Evolutionary conservation across 2,888 invertebrate genomes (phyloP).

Genomic region (Anoncus sp.): DNA sequence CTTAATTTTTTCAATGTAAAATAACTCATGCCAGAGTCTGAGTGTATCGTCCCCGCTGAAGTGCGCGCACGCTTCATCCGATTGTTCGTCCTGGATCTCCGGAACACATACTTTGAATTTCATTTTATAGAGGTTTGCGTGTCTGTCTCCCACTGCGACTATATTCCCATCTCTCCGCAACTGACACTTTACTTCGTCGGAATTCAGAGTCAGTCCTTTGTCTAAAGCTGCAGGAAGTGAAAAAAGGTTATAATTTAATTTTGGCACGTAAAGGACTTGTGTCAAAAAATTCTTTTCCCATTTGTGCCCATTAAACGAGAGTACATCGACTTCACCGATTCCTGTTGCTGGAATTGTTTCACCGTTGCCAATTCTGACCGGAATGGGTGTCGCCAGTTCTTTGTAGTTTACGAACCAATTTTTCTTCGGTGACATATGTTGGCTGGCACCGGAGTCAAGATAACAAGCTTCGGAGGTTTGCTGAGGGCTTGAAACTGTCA

Average conservation of each 20-base stretch:
- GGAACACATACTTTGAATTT: too few relatives aligned
- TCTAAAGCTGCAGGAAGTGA: slow-evolving; percentile 52
- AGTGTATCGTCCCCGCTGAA: too few relatives aligned
- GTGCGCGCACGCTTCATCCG: too few relatives aligned
- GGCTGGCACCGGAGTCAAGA: slow-evolving; percentile 62
- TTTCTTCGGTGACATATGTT: slow-evolving; percentile 58
- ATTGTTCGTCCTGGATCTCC: too few relatives aligned
- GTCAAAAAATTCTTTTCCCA: slow-evolving; percentile 58
- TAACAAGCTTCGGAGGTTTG: neutral
- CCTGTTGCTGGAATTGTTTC: slow-evolving; percentile 24
- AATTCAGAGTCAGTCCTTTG: slow-evolving; percentile 50
- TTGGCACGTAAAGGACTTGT: slow-evolving; percentile 53
- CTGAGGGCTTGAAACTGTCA: neutral
- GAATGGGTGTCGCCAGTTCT: neutral
- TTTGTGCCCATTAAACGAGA: slow-evolving; percentile 56
- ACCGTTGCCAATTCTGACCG: slow-evolving; percentile 60
- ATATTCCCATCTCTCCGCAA: slow-evolving; percentile 8
- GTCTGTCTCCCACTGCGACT: slow-evolving; percentile 51
- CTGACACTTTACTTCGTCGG: slow-evolving; percentile 23
- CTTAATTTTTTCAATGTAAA: too few relatives aligned
- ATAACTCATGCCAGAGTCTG: too few relatives aligned
- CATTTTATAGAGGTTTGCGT: slow-evolving; percentile 50
- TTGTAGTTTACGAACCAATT: slow-evolving; percentile 55
- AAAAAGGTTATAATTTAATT: slow-evolving; percentile 54
- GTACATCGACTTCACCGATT: slow-evolving; percentile 56